A percentile compares a stretch with the other conserved stretches of the same genome.
phyloP scores from a whole-genome alignment of 2,888 invertebrate species.

The Lepidochrysops patricia region DNA sequence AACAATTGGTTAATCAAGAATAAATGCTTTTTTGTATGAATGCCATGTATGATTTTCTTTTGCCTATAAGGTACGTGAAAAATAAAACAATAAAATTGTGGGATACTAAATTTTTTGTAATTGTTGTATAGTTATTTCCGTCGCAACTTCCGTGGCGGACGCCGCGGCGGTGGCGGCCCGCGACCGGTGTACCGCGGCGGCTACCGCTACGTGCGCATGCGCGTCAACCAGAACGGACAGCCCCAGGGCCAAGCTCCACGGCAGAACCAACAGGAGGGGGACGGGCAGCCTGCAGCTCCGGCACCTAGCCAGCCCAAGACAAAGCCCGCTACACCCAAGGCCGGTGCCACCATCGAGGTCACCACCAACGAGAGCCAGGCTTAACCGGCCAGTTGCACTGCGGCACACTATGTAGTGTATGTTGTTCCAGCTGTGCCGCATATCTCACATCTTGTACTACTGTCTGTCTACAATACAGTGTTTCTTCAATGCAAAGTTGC shows the following conservation, averaged over 20 bases:
- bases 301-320: conserved; percentile 48
- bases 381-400: conserved; percentile 39
- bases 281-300: conserved; percentile 35
- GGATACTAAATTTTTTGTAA: too few relatives aligned
- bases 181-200: conserved; percentile 61
- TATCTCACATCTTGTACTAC: conserved; percentile 19
- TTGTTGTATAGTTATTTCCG: conserved; percentile 78
- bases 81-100: too few relatives aligned
- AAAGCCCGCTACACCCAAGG: conserved; percentile 42
- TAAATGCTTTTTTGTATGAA: too few relatives aligned
- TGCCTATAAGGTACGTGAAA: too few relatives aligned
- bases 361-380: conserved; percentile 72
- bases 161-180: conserved; percentile 64
- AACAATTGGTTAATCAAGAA: too few relatives aligned
- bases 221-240: conserved; percentile 45
- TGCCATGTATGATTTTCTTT: too few relatives aligned
- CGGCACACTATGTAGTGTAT: conserved; percentile 55
- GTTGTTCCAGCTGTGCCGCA: conserved; percentile 52
- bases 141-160: conserved; percentile 82
- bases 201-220: conserved; percentile 55
- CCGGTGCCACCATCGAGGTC: conserved; percentile 58
- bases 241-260: conserved; percentile 36
- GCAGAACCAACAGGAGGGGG: conserved; percentile 50
- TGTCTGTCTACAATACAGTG: conserved; percentile 40
- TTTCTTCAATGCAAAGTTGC: conserved; percentile 40